These are phyloP conservation scores for Phymastichus coffea DNA, from an alignment of 1,140 invertebrate species.

Conservation along the genomic window DNA sequence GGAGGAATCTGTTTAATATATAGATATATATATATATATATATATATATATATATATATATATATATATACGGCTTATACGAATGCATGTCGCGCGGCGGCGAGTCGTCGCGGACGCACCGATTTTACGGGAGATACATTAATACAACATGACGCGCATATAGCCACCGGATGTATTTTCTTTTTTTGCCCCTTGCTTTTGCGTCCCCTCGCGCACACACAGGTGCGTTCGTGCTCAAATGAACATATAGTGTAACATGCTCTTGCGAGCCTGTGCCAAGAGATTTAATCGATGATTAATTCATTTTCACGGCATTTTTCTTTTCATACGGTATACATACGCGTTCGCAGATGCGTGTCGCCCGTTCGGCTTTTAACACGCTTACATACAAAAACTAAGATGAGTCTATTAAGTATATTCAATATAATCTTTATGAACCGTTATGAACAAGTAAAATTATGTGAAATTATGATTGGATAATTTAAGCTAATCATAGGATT, in stretches of 20 bases:
- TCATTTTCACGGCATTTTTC: constrained; percentile 20
- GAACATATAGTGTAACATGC: too few relatives aligned
- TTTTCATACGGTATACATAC: background rate
- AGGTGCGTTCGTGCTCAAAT: too few relatives aligned
- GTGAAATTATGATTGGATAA: too few relatives aligned
- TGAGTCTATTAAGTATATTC: too few relatives aligned
- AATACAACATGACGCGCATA: constrained; percentile 45
- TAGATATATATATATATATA: background rate
- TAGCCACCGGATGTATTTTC: constrained; percentile 28
- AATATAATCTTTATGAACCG: too few relatives aligned
- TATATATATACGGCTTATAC: constrained; percentile 15
- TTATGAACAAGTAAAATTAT: too few relatives aligned
- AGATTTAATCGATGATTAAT: constrained; percentile 20
- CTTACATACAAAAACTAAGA: too few relatives aligned
- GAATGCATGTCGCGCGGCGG: constrained; percentile 48
- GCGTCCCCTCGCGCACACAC: too few relatives aligned
- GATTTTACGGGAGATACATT: constrained; percentile 52
- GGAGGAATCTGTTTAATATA: too few relatives aligned
- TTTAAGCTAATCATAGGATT: too few relatives aligned
- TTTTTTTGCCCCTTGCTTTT: constrained; percentile 16
- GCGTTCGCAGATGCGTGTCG: background rate
- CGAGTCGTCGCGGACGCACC: constrained; percentile 47
- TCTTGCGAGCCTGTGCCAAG: constrained; percentile 2
- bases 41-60: background rate
- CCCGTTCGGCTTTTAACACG: too few relatives aligned